Evolutionary conservation across 2,888 invertebrate genomes (phyloP).

Genomic region (Drosophila acutilabella): DNA sequence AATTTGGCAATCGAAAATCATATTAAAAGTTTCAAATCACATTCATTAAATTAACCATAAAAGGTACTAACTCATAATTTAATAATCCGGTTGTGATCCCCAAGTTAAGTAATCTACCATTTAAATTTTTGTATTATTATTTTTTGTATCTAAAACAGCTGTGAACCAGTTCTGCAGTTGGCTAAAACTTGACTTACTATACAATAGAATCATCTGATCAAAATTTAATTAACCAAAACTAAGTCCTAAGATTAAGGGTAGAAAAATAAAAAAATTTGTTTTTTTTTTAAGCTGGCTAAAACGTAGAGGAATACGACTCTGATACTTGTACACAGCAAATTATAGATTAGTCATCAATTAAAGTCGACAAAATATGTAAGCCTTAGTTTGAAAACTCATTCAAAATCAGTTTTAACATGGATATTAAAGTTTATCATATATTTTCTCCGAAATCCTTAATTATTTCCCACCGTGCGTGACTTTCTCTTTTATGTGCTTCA

Average conservation of each 20-base stretch:
- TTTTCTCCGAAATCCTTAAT: background rate
- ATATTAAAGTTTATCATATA: background rate
- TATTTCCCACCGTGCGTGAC: slow-evolving; percentile 33
- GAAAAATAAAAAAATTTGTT: too few species aligned
- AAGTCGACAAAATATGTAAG: too few species aligned
- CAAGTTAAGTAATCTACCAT: background rate
- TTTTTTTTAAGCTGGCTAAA: too few species aligned
- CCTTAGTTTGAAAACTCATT: background rate
- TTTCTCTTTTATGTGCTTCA: slow-evolving; percentile 60
- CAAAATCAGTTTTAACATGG: background rate
- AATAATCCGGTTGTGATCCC: background rate
- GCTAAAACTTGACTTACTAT: background rate
- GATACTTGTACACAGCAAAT: too few species aligned
- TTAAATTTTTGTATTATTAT: too few species aligned
- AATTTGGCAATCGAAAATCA: slow-evolving; percentile 22
- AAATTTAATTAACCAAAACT: background rate
- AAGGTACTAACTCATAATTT: background rate
- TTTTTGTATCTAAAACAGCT: background rate
- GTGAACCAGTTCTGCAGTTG: slow-evolving; percentile 1
- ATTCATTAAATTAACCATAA: slow-evolving; percentile 42
- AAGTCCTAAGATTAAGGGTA: too few species aligned
- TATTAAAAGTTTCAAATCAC: slow-evolving; percentile 27
- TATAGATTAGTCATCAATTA: too few species aligned
- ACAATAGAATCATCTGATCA: background rate
- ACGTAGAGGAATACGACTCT: too few species aligned